Conservation (phyloP, 2,113 vertebrate species). For the Pluvialis apricaria region DNA sequence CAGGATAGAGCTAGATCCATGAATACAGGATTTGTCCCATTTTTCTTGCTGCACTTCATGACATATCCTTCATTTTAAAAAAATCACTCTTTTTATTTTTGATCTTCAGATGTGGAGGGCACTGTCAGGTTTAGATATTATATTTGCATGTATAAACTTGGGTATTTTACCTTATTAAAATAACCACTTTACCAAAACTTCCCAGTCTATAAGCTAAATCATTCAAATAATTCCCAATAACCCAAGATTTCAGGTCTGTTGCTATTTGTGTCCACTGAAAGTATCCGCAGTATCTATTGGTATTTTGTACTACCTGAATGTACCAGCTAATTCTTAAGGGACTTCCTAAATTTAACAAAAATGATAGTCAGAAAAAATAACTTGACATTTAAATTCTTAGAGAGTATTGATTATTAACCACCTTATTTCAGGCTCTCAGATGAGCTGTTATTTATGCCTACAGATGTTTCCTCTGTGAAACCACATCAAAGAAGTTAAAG, state of each 20-base stretch:
- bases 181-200: neutral
- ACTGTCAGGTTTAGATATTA: neutral
- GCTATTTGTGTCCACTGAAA: neutral
- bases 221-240: neutral
- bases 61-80: neutral
- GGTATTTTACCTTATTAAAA: neutral
- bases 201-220: neutral
- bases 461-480: conserved; percentile 36
- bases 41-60: neutral
- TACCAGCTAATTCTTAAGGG: neutral
- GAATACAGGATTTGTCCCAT: neutral
- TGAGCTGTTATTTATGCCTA: conserved; percentile 40
- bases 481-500: conserved; percentile 40
- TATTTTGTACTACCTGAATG: neutral
- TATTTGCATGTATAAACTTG: neutral
- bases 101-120: neutral
- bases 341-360: conserved; percentile 2
- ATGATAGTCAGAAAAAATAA: conserved; percentile 12
- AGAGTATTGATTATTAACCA: conserved; percentile 43
- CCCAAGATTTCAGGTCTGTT: neutral
- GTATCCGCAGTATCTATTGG: neutral
- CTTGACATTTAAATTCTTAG: conserved; percentile 5
- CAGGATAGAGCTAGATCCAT: neutral
- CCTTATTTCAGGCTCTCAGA: neutral
- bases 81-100: accelerated